Base-by-base conservation (phyloP, 2,888 invertebrate genomes). In the Galerucella pusilla region DNA sequence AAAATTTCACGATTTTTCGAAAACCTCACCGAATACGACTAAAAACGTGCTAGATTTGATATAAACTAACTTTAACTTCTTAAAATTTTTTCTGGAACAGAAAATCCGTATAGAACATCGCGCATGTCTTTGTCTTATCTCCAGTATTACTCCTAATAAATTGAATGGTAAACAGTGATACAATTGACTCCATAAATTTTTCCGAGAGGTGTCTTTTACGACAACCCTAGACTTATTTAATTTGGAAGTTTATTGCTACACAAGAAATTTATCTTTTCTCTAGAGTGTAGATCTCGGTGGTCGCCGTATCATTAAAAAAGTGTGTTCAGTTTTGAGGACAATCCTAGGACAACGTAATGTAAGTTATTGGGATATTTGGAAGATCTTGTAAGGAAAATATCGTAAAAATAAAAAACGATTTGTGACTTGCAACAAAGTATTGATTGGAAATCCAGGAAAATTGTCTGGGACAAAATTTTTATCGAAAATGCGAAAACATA, bases 121-220 rank as follows among this genome's bases (percentile, higher is more conserved):
- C 74, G 76, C 76, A 74, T 75, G 73, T 76, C 64, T 42, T 70
- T 67, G 42, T 42, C 28, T 54, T 12, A n/a, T 16, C 59, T 71
- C 76, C 81, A 83, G 81, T 83, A 82, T 82, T 81, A 83, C 79
- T 81, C 80, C 81, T 82, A 81, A 81, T 83, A 85, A 81, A 84
- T 84, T 84, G 84, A 86, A 85, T 83, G 77, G 84, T 83, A 85
- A 86, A 86, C 83, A 85, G 81, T 80, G 82, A 82, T 83, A 68
- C 84, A 82, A 85, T 85, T 83, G 84, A 82, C 66, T 78, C 84
- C 71, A 85, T 86, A 86, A 86, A 86, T 86, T 83, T 84, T 77
- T 77, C 79, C 76, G 64, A 63, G 79, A 78, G 76, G 80, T 79
- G 76, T 69, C 78, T 82, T 83, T 84, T 84, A 83, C 82, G 84